Conservation (phyloP, 2,113 vertebrate genomes). For the Protobothrops mucrosquamatus region DNA sequence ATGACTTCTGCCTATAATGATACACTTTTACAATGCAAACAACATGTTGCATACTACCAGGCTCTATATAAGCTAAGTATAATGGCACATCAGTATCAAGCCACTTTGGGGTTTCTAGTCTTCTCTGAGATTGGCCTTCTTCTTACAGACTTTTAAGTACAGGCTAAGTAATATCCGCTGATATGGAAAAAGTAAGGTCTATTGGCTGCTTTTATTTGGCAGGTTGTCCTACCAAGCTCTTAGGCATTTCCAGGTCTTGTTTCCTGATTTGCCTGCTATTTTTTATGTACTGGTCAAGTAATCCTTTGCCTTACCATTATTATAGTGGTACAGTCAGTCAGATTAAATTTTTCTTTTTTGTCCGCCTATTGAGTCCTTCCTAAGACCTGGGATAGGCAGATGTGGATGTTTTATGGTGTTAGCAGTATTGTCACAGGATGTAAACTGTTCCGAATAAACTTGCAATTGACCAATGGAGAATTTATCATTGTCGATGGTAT, state of each 20-base stretch:
- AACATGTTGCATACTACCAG: constrained; percentile 65
- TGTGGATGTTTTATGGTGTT: no score
- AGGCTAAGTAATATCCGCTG: not conserved
- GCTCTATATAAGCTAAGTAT: constrained; percentile 51
- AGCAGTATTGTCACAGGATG: no score
- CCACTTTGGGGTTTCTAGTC: not conserved
- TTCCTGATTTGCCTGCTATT: not conserved
- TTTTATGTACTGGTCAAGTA: not conserved
- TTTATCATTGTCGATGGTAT: no score
- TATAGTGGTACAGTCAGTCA: not conserved
- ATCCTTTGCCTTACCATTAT: not conserved
- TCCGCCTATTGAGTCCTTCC: no score
- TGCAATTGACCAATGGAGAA: no score
- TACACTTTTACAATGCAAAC: constrained; percentile 69
- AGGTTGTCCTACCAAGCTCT: not conserved
- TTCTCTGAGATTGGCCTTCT: not conserved
- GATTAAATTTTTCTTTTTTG: not conserved
- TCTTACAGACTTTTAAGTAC: not conserved
- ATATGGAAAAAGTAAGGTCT: not conserved
- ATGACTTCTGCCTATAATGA: constrained; percentile 61
- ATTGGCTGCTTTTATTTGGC: not conserved
- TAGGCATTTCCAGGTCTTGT: not conserved
- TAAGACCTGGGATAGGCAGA: no score
- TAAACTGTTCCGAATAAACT: no score
- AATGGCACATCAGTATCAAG: constrained; percentile 16